These are phyloP conservation scores for Matsumyia berberina DNA, from an alignment of 2,888 invertebrate genomes.

Conservation along the genomic window DNA sequence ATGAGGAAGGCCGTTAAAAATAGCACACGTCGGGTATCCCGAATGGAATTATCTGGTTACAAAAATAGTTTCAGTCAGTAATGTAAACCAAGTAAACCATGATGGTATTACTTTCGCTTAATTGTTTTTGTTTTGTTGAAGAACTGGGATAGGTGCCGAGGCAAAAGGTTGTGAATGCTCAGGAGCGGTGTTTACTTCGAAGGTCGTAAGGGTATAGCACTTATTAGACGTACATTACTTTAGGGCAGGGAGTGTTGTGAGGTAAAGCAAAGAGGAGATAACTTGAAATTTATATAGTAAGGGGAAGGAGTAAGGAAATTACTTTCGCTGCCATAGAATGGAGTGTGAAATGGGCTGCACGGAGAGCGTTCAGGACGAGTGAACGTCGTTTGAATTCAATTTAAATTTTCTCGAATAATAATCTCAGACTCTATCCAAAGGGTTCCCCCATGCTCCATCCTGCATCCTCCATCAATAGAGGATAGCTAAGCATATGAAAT, in stretches of 20 bases:
- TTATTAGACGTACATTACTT: background rate
- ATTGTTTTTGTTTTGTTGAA: background rate
- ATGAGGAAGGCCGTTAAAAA: slow-evolving; percentile 5
- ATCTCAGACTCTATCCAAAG: no score
- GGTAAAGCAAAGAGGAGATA: background rate
- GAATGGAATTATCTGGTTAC: slow-evolving; percentile 31
- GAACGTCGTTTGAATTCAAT: no score
- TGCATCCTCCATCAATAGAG: no score
- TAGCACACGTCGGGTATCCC: background rate
- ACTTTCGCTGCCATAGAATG: no score
- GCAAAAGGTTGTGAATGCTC: background rate
- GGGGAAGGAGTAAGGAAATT: background rate
- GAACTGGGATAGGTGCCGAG: background rate
- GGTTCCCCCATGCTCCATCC: no score
- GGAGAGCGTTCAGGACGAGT: no score
- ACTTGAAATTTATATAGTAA: background rate
- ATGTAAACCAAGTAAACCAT: background rate
- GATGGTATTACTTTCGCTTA: slow-evolving; percentile 1
- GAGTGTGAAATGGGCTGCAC: no score
- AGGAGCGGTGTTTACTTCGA: background rate
- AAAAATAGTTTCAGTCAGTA: slow-evolving; percentile 14
- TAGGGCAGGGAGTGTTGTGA: background rate
- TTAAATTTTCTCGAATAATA: no score
- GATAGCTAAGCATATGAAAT: no score
- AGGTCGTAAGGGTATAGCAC: background rate